Conservation (phyloP, 64 coral and sea anemone genomes). For the Exaiptasia diaphana region DNA sequence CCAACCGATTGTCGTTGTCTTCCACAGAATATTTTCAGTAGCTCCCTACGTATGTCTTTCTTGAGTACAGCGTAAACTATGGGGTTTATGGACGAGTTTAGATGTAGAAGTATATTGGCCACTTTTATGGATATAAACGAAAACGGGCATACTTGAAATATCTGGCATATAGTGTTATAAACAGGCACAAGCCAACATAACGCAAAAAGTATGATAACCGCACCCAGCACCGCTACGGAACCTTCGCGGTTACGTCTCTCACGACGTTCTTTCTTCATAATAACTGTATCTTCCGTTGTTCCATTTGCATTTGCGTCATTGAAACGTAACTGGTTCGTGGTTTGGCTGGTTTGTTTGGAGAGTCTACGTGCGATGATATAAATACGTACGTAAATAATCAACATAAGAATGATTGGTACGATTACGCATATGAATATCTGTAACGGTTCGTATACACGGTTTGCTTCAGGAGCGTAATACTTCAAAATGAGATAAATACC, state of each 20-base stretch:
- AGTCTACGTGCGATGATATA: not conserved
- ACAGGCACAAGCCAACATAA: slow-evolving; percentile 11
- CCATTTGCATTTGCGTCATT: not conserved
- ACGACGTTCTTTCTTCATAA: not conserved
- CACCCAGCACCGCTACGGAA: slow-evolving; percentile 2
- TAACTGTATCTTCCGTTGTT: not conserved
- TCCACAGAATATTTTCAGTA: not conserved
- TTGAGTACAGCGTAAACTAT: slow-evolving; percentile 28
- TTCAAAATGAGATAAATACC: not conserved
- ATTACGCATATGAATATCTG: slow-evolving; percentile 6
- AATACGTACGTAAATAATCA: not conserved
- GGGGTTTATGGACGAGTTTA: slow-evolving; percentile 32
- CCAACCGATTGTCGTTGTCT: not conserved
- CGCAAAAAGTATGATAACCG: slow-evolving; percentile 14
- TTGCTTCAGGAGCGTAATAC: not conserved
- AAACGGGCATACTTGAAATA: not conserved
- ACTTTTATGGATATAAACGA: not conserved
- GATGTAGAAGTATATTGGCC: not conserved
- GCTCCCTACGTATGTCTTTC: slow-evolving; percentile 18
- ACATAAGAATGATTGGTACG: not conserved
- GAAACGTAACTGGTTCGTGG: not conserved
- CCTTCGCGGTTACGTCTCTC: slow-evolving; percentile 17
- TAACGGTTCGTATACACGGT: not conserved
- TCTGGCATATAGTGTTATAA: not conserved
- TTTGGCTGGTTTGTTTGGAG: not conserved